Evolutionary conservation across 2,888 invertebrate species (phyloP), one percentile per base, ranked within the genome.

Genomic region (Metellina segmentata): DNA sequence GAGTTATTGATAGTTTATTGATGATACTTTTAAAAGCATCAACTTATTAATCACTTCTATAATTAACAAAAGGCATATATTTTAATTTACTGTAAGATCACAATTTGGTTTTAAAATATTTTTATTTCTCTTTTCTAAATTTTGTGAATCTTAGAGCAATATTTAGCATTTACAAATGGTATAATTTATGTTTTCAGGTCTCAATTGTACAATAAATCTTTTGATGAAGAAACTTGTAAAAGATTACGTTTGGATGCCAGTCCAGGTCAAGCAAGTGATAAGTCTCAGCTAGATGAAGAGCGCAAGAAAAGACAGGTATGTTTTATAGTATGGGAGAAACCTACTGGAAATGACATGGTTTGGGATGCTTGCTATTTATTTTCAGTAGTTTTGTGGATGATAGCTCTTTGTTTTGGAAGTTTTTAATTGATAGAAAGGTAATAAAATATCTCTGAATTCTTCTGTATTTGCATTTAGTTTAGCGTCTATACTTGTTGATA

Each of bases 271-370:
- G 93, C 91, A 51, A 85, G 82, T n/a, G 93, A 93, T 52, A 93
- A 86, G 71, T 70, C 90, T 81, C 93, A 93, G 85, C 82, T 92
- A 51, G 93, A 93, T 81, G 93, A 93, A 79, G 93, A 93, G 52
- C 91, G 93, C 34, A 93, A 93, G 72, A 93, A 93, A 89, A 88
- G 93, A 93, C 93, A 93, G 90, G 93, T 93, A 77, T 70, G 71
- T 61, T 8, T 13, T 61, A 61, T 34, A 34, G 34, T 34, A 34
- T 34, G 34, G 34, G 34, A 34, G 34, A 34, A 34, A 34, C 34
- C 34, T 34, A 34, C 34, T 34, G 34, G 34, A 34, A 34, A 34
- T 34, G 34, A 34, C 34, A 34, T 34, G 34, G 34, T 34, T 34
- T 34, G 34, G 34, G 34, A 34, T 2, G 34, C 34, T 34, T 34